A percentile compares a stretch with the other conserved stretches of the same genome.
Conservation (phyloP, 2,113 vertebrate species). For the Irena cyanogastra region DNA sequence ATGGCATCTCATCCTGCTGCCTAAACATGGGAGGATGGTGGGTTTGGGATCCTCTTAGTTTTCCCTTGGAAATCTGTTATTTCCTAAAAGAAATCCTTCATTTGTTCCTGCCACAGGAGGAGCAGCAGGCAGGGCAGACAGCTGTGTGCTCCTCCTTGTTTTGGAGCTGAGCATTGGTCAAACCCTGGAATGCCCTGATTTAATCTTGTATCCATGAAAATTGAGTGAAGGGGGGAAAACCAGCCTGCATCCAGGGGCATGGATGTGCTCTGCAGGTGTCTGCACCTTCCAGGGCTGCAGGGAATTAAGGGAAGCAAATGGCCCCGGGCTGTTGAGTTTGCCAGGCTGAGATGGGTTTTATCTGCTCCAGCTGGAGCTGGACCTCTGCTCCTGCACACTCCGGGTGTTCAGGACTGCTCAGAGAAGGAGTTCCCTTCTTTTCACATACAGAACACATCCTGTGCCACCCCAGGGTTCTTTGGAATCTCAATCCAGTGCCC, state of each 20-base stretch:
- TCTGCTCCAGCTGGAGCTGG: background rate
- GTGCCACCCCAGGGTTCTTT: fast-evolving
- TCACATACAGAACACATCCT: fast-evolving
- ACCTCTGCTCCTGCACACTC: background rate
- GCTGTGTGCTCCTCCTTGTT: fast-evolving
- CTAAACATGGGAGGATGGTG: background rate
- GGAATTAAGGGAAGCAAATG: background rate
- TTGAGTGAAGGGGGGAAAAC: fast-evolving
- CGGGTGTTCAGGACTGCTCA: background rate
- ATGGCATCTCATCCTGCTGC: background rate
- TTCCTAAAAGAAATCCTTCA: background rate
- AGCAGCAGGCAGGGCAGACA: background rate
- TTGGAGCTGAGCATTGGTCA: fast-evolving
- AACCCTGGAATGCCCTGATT: background rate
- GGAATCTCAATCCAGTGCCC: fast-evolving
- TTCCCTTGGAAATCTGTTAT: background rate
- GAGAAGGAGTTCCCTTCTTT: background rate
- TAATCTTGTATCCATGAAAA: background rate
- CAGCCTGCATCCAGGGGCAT: background rate
- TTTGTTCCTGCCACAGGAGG: background rate
- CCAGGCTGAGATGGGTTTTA: background rate
- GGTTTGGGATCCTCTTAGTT: background rate
- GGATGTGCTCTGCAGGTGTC: background rate
- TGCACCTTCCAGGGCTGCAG: background rate
- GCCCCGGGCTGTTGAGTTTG: background rate